phyloP scores from a whole-genome alignment of 1,140 invertebrate species.

The Drosophila nannoptera region DNA sequence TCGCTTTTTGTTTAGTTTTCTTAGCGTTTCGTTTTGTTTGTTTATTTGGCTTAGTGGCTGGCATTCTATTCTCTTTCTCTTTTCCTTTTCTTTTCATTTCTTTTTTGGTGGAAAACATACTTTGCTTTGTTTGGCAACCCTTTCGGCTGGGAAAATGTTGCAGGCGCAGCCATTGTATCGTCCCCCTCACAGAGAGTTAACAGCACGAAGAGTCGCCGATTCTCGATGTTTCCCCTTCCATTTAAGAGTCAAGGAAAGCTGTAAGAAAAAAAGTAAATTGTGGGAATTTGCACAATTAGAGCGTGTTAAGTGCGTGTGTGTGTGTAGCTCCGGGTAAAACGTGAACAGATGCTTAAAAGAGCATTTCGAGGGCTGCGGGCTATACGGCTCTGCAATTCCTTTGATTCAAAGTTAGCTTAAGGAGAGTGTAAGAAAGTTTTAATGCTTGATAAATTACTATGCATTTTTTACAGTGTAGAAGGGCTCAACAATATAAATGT shows the following conservation, averaged over 20 bases:
- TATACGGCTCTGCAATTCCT: slow-evolving; percentile 9
- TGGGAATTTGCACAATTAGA: slow-evolving; percentile 77
- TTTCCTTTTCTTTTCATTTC: background rate
- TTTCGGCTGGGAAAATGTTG: slow-evolving; percentile 65
- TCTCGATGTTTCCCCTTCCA: slow-evolving; percentile 16
- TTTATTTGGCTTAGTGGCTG: slow-evolving; percentile 49
- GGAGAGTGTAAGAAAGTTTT: slow-evolving; percentile 11
- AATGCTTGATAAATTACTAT: slow-evolving; percentile 10
- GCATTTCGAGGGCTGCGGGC: slow-evolving; percentile 7
- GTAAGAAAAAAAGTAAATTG: slow-evolving; percentile 46
- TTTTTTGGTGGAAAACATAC: slow-evolving; percentile 47
- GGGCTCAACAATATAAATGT: too few species aligned
- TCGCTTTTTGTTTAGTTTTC: slow-evolving; percentile 24
- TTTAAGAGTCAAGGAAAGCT: slow-evolving; percentile 8
- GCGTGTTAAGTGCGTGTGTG: slow-evolving; percentile 47
- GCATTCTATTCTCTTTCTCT: slow-evolving; percentile 17
- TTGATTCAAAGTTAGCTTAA: slow-evolving; percentile 6
- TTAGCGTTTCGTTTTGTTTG: slow-evolving; percentile 48
- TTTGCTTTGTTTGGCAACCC: slow-evolving; percentile 63
- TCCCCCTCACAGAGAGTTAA: slow-evolving; percentile 29
- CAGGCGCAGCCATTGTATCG: slow-evolving; percentile 18
- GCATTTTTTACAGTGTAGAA: background rate
- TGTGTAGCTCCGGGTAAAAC: slow-evolving; percentile 2
- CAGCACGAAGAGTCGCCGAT: slow-evolving; percentile 46
- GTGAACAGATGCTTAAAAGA: slow-evolving; percentile 9